Conservation (phyloP, 2,113 vertebrate genomes). For the Cisticola juncidis region DNA sequence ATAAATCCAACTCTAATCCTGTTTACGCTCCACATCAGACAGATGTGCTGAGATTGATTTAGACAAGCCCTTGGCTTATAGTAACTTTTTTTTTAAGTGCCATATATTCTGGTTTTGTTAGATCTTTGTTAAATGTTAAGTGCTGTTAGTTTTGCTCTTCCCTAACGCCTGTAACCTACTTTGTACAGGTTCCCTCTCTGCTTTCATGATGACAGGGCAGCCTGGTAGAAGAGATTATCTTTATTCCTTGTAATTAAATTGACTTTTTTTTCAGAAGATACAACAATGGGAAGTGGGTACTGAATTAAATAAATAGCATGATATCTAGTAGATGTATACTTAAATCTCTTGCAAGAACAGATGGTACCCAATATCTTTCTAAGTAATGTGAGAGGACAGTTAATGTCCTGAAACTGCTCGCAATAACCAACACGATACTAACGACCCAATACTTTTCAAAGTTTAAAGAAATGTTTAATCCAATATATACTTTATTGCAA, state of each 20-base stretch:
- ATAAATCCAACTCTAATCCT: slow-evolving; percentile 91
- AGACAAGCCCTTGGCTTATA: slow-evolving; percentile 87
- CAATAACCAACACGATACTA: slow-evolving; percentile 69
- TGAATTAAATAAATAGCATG: slow-evolving; percentile 87
- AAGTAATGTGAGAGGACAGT: slow-evolving; percentile 86
- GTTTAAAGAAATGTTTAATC: slow-evolving; percentile 54
- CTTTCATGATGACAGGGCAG: slow-evolving; percentile 67
- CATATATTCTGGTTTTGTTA: slow-evolving; percentile 70
- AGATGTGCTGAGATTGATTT: slow-evolving; percentile 91
- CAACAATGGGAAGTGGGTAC: slow-evolving; percentile 77
- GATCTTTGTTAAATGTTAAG: slow-evolving; percentile 73
- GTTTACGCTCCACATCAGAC: slow-evolving; percentile 88
- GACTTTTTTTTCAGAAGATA: slow-evolving; percentile 69
- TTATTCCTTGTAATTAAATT: slow-evolving; percentile 87
- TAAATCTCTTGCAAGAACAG: slow-evolving; percentile 83
- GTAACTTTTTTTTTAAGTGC: slow-evolving; percentile 81
- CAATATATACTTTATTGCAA: not conserved
- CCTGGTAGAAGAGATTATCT: slow-evolving; percentile 81
- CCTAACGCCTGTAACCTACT: slow-evolving; percentile 65
- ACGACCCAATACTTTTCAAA: slow-evolving; percentile 60
- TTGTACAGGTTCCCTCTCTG: slow-evolving; percentile 56
- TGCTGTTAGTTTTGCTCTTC: slow-evolving; percentile 58
- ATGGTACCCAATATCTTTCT: slow-evolving; percentile 82
- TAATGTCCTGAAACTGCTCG: slow-evolving; percentile 83
- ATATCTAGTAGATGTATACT: slow-evolving; percentile 79